Base-by-base conservation (phyloP, 2,113 vertebrate genomes). In the Sorex fumeus region DNA sequence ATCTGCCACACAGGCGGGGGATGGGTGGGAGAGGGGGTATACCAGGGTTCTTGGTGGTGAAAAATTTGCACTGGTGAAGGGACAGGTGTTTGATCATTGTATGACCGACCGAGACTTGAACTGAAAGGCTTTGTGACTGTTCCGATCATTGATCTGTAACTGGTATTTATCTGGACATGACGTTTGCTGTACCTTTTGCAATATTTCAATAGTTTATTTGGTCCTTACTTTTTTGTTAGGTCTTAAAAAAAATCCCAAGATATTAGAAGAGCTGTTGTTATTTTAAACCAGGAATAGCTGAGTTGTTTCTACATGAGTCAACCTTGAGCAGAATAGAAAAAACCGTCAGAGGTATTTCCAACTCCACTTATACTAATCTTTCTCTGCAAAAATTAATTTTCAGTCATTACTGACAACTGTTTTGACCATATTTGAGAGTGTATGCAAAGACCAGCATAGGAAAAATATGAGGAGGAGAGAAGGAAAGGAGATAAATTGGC, bases 381-480 rank as follows among this genome's bases (percentile, higher is more conserved):
- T 71, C 75, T 86, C 84, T 91, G 84, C 82, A 66, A 82, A 87
- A 79, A 77, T 92, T 91, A 25, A 60, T 93, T 88, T 96, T 87
- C 43, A 78, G 83, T 93, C 92, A 75, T 96, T 95, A 77, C 86
- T 85, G 91, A 94, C 4, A n/a, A 91, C 93, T 93, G 74, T 80
- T 93, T 57, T 93, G 95, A 96, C 94, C 91, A 90, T 71, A 83
- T 93, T 93, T 92, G 74, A 3, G 7, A 77, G 43, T 67, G 8
- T 50, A 32, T 75, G 75, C 21, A 77, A 85, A 43, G 21, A 87
- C 12, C 78, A 25, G 0, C 72, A 50, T 70, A n/a, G 75, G 87
- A 25, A 94, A 66, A 90, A 53, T 15, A 3, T 80, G 57, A 81
- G 62, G 67, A 78, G 43, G 86, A 0, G 2, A 50, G 66, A 80